A percentile compares a stretch with the other conserved stretches of the same genome.
Evolutionary conservation across 2,113 vertebrate genomes (phyloP).

Genomic region (Zosterops lateralis): DNA sequence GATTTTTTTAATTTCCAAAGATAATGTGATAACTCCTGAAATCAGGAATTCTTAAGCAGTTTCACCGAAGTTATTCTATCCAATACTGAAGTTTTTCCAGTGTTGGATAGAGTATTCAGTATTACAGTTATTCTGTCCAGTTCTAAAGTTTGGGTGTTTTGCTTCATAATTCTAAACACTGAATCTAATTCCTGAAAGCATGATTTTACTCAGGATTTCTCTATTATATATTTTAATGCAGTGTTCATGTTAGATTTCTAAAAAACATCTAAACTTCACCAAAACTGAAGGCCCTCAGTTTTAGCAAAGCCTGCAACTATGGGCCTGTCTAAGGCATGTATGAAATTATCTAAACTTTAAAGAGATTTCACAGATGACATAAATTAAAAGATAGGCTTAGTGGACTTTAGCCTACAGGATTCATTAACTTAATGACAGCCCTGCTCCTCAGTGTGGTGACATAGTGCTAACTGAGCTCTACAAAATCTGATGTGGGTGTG

Average conservation of each 20-base stretch:
- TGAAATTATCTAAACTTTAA: not conserved
- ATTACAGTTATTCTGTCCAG: not conserved
- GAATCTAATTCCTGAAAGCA: not conserved
- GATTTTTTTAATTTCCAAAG: not conserved
- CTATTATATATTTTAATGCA: not conserved
- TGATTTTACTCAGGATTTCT: not conserved
- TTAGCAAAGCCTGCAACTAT: not conserved
- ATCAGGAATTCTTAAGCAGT: rapidly evolving
- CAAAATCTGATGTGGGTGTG: slow-evolving; percentile 17
- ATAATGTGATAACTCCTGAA: not conserved
- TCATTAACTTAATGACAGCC: not conserved
- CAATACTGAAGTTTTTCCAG: not conserved
- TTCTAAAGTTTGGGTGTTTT: not conserved
- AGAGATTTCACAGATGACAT: not conserved
- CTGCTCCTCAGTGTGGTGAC: not conserved
- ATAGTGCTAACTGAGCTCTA: not conserved
- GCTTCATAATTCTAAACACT: not conserved
- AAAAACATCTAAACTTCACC: not conserved
- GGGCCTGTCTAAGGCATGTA: not conserved
- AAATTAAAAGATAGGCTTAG: not conserved
- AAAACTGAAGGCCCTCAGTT: not conserved
- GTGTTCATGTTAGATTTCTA: not conserved
- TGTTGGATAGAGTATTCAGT: not conserved
- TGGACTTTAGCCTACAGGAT: not conserved
- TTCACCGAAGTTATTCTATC: not conserved